Base-by-base conservation (phyloP, 2,888 invertebrate species). In the Mechanitis messenoides region DNA sequence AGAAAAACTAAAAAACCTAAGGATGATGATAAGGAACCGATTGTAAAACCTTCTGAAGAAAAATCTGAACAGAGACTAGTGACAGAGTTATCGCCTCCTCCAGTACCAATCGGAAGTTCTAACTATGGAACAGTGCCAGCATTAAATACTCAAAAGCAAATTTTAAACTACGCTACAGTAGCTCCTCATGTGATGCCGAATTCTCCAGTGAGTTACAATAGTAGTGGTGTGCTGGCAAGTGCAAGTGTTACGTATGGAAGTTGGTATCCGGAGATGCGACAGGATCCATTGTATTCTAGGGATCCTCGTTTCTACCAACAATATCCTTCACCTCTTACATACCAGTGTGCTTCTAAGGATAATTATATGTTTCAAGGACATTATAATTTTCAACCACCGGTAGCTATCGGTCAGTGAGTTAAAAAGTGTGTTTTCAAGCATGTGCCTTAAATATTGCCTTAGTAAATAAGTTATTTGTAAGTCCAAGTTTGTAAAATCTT, bases 321-420 rank as follows among this genome's bases (percentile, higher is more conserved):
- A 66, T 90, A 90, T 62, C 70, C 86, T 0, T 66, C 81, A 0
- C 78, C 85, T 1, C 78, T 87, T 45, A 73, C 84, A 3, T 91
- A 90, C 61, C 90, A 90, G 74, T 91, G 91, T 58, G 87, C 87
- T 7, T 71, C 85, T 3, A 90, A 90, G 64, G 90, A 91, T 54
- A 90, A 88, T 69, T 91, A 90, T 69, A 74, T 90, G 72, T 90
- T 91, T 68, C 91, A 90, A 71, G 90, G 90, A 74, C 90, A 91
- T 73, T 89, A 89, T 64, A 88, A 85, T 69, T 75, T 89, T 63
- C 88, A 87, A 73, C 85, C 88, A 7, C 85, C 90, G 1, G 80
- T 91, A 56, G 90, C 90, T 54, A 78, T 91, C 61, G 87, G 91
- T 70, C 90, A 90, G 71, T 90, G 75, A 50, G 3, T 50, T 31